Base-by-base conservation (phyloP, 2,888 invertebrate species). In the Eupeodes latifasciatus region DNA sequence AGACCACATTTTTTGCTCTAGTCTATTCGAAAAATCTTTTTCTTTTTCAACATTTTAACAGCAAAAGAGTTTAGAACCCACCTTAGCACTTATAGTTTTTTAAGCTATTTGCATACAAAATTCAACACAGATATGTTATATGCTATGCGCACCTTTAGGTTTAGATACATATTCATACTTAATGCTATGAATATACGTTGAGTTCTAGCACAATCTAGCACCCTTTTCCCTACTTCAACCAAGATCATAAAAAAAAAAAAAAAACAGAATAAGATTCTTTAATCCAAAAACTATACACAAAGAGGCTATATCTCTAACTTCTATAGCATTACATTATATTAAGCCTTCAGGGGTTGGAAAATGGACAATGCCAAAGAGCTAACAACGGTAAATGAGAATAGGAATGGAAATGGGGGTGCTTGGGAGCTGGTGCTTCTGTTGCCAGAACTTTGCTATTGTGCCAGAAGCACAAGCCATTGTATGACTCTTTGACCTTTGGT, bases 401-500 rank as follows among this genome's bases (percentile, higher is more conserved):
- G 40, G 51, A 40, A 47, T 44, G 83, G 75, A 66, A 27, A 71
- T 79, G 79, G 55, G 75, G 86, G 71, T 84, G 79, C 77, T 57
- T 82, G 78, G 55, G 27, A 27, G 27, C 1, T 27, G 27, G 49
- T 57, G 76, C 2, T 57, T 72, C 59, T 87, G 76, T 62, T 77
- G 77, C 85, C 81, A 81, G 69, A 69, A 77, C 66, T 66, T 64
- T 69, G 64, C 85, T 67, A 69, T 88, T 85, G 81, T 88, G 84
- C 88, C 88, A 88, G 74, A 72, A 81, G 85, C 85, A 79, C 61
- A 72, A 88, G 84, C 80, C 80, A 85, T 85, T 89, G 88, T 27
- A 27, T 85, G 88, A 89, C 81, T 89, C 81, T 89, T 81, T 89
- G 88, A 89, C 88, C 88, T 89, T 89, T 89, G 88, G 88, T 85